Evolutionary conservation across 2,113 vertebrate genomes (phyloP), one percentile per base, ranked within the genome.

Genomic region (Gymnocephalus cernua): DNA sequence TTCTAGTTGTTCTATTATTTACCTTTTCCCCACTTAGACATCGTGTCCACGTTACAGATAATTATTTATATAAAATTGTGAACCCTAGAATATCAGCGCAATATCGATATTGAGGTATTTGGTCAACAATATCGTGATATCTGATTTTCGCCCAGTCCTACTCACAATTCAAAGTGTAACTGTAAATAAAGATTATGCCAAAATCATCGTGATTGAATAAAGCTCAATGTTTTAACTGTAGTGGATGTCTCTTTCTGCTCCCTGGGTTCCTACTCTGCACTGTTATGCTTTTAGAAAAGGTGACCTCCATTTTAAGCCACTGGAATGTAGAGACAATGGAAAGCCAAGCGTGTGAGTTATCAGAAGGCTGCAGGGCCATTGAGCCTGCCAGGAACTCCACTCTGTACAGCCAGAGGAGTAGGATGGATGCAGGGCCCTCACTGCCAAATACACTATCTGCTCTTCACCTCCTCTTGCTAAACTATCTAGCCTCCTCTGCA

Each of bases 291-390:
- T 79, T 72, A 38, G 19, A 66, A 83, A 86, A 74, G 66, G 65
- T 70, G 25, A 67, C 63, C 71, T 87, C 79, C 38, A 85, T 84
- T 81, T 89, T 77, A 89, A 84, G 65, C 89, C 72, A 58, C 48
- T 81, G 86, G 86, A 88, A 93, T 87, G 77, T 63, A 79, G 80
- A 84, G 86, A 92, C 86, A 89, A 92, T 80, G 41, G 67, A 82
- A 48, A 61, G 82, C 77, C 81, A 83, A 88, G 90, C 45, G 75
- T 81, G 72, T 48, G 85, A 92, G 88, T 86, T 80, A 88, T 89
- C 84, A 84, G 75, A 74, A 74, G 87, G 73, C 71, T 68, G 84
- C 70, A 82, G 80, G 69, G 81, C 76, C 80, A 62, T 0, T 4
- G 19, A 77, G 61, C 63, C 73, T 77, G 82, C 78, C 90, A 87